A percentile compares a stretch with the other conserved stretches of the same genome.
phyloP scores from a whole-genome alignment of 2,888 invertebrate species.

The Drosophila emarginata region DNA sequence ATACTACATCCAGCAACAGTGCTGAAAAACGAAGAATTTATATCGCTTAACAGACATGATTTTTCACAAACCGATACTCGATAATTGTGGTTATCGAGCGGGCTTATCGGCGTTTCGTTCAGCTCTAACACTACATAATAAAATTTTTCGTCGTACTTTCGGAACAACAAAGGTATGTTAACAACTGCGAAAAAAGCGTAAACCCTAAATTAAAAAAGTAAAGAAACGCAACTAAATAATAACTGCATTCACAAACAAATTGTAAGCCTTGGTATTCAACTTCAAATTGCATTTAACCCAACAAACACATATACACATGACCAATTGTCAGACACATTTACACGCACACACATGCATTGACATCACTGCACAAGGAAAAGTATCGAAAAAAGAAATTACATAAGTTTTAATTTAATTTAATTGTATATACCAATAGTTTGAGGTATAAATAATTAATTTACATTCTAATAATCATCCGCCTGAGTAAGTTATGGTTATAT shows the following conservation, averaged over 20 bases:
- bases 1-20: not conserved
- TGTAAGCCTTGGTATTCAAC: constrained; percentile 37
- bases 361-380: constrained; percentile 58
- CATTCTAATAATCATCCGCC: constrained; percentile 39
- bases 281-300: constrained; percentile 43
- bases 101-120: not conserved
- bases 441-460: constrained; percentile 29
- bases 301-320: constrained; percentile 29
- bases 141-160: constrained; percentile 69
- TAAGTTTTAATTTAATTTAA: constrained; percentile 53
- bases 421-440: constrained; percentile 40
- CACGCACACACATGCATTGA: constrained; percentile 41
- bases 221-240: constrained; percentile 33
- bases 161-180: constrained; percentile 74
- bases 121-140: constrained; percentile 22
- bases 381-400: constrained; percentile 60
- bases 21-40: not conserved
- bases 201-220: constrained; percentile 20
- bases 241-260: constrained; percentile 38
- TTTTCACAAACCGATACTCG: not conserved
- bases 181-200: constrained; percentile 25
- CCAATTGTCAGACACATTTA: constrained; percentile 17
- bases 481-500: constrained; percentile 57
- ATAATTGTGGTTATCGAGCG: not conserved
- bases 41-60: not conserved